Conservation (phyloP, 2,113 vertebrate species). For the Delphinus delphis region DNA sequence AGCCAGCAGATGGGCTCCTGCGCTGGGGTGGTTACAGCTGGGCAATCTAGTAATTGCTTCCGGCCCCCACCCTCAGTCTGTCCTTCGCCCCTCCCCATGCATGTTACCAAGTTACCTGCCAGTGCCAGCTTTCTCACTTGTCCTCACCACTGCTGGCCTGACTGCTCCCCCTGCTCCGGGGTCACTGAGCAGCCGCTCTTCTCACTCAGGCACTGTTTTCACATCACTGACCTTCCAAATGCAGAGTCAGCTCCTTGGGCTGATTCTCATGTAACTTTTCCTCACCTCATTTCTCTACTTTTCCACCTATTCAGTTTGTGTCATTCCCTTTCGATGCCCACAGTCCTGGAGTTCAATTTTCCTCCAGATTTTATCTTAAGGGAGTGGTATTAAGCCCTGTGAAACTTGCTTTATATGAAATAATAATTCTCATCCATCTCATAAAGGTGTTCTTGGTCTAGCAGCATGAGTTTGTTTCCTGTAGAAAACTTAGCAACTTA, state of each 20-base stretch:
- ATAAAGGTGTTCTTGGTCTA: not conserved
- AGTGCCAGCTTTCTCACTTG: not conserved
- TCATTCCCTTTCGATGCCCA: not conserved
- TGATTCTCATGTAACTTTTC: not conserved
- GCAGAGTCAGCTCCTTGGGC: not conserved
- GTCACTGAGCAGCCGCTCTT: not conserved
- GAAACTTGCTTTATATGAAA: not conserved
- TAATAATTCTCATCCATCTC: not conserved
- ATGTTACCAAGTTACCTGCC: not conserved
- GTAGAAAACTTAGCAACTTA: constrained; percentile 7
- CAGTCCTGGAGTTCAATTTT: not conserved
- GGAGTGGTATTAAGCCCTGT: not conserved
- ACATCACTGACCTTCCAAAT: not conserved
- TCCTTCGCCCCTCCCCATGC: not conserved
- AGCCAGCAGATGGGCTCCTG: not conserved
- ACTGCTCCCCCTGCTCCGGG: not conserved
- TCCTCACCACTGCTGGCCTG: not conserved
- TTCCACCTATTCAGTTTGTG: not conserved
- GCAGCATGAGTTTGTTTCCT: not conserved
- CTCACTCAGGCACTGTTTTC: not conserved
- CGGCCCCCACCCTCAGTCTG: not conserved
- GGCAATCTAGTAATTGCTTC: not conserved
- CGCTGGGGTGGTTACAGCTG: not conserved
- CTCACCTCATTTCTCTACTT: not conserved
- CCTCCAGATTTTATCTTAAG: not conserved